A percentile compares a stretch with the other conserved stretches of the same genome.
phyloP scores from a whole-genome alignment of 2,797 vertebrate genomes.

The Sternotherus odoratus region DNA sequence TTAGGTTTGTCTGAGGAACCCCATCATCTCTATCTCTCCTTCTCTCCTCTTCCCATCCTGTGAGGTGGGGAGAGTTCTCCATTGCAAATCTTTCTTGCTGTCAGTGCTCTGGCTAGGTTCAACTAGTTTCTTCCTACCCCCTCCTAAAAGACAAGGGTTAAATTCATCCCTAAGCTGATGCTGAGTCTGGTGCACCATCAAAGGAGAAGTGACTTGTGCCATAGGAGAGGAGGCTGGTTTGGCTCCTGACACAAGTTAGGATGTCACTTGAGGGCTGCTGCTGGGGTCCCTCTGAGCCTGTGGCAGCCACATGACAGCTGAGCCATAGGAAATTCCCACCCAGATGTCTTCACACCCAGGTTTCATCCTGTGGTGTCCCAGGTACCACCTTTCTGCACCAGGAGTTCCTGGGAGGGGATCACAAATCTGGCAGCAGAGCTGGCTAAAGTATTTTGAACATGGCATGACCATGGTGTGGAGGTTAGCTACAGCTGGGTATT shows the following conservation, averaged over 20 bases:
- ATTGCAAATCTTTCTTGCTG: not conserved
- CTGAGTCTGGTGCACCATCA: not conserved
- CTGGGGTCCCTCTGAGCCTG: not conserved
- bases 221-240: not conserved
- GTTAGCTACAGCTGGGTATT: not conserved
- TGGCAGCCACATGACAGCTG: not conserved
- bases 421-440: not conserved
- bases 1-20: not conserved
- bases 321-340: not conserved
- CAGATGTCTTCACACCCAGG: accelerated
- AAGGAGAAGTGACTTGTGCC: accelerated
- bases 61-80: not conserved
- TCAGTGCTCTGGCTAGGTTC: not conserved
- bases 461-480: not conserved
- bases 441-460: not conserved
- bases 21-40: not conserved
- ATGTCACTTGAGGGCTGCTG: not conserved
- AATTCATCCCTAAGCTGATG: not conserved
- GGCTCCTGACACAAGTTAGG: not conserved
- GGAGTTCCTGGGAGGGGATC: not conserved
- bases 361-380: not conserved
- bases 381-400: not conserved
- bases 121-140: not conserved
- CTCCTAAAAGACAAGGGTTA: not conserved
- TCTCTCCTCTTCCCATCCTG: not conserved